These are phyloP conservation scores for Agonopterix heracliana DNA, from an alignment of 2,888 invertebrate genomes.

Conservation along the genomic window DNA sequence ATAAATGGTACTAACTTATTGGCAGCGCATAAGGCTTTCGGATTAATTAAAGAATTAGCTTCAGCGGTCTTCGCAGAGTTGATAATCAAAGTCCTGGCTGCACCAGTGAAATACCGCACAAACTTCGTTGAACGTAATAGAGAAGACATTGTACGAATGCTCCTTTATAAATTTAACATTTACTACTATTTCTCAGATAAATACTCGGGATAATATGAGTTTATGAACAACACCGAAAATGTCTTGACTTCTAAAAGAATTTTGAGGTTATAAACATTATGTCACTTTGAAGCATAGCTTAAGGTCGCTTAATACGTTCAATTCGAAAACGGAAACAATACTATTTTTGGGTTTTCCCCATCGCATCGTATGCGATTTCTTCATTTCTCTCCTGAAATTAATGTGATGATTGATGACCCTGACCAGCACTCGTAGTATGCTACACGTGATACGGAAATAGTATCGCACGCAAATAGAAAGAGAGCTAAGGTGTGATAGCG, in stretches of 20 bases:
- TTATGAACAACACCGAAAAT: background rate
- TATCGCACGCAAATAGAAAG: too few species aligned
- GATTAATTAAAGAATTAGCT: slow-evolving; percentile 66
- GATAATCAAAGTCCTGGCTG: slow-evolving; percentile 80
- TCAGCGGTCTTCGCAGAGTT: slow-evolving; percentile 81
- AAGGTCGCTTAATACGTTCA: too few species aligned
- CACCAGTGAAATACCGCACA: slow-evolving; percentile 83
- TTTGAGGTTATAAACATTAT: slow-evolving; percentile 55
- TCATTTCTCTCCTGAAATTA: too few species aligned
- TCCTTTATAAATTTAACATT: slow-evolving; percentile 24
- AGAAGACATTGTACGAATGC: slow-evolving; percentile 72
- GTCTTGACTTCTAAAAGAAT: slow-evolving; percentile 1
- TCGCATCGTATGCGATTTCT: too few species aligned
- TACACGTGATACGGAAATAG: too few species aligned
- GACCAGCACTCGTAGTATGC: too few species aligned
- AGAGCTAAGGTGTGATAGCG: too few species aligned
- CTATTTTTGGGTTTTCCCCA: too few species aligned
- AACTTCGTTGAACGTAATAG: slow-evolving; percentile 84
- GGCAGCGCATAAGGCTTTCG: slow-evolving; percentile 50
- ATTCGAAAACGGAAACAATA: too few species aligned
- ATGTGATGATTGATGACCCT: too few species aligned
- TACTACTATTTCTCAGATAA: slow-evolving; percentile 4
- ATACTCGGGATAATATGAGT: background rate
- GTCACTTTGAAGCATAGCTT: slow-evolving; percentile 25
- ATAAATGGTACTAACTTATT: slow-evolving; percentile 53